Evolutionary conservation across 2,797 vertebrate genomes (phyloP).

Genomic region (Valencia hispanica): DNA sequence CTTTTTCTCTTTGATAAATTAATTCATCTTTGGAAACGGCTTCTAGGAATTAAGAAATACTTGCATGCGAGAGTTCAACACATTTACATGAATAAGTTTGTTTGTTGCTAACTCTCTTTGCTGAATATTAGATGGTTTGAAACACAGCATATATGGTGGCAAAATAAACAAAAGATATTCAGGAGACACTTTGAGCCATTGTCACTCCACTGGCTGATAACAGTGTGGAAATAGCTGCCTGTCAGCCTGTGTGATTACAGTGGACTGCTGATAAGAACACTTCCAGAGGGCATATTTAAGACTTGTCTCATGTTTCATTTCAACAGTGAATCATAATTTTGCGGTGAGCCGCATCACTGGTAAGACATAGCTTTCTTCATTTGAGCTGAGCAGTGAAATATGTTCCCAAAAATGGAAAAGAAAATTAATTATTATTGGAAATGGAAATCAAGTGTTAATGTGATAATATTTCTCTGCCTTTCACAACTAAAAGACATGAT

Average conservation of each 20-base stretch:
- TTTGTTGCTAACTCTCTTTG: conserved; percentile 17
- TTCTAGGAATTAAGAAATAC: background rate
- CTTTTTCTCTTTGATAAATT: background rate
- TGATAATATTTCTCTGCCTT: conserved; percentile 72
- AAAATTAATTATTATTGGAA: conserved; percentile 77
- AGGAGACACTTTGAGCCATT: conserved; percentile 45
- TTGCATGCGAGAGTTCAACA: background rate
- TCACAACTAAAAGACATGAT: conserved; percentile 61
- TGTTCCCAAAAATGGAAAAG: conserved; percentile 61
- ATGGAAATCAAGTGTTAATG: conserved; percentile 80
- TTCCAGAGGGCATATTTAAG: conserved; percentile 53
- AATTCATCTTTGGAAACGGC: background rate
- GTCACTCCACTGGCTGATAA: conserved; percentile 54
- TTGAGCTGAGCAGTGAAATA: conserved; percentile 67
- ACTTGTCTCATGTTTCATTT: conserved; percentile 57
- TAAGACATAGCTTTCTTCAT: conserved; percentile 50
- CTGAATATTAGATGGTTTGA: conserved; percentile 41
- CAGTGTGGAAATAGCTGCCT: conserved; percentile 56
- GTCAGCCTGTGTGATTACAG: conserved; percentile 59
- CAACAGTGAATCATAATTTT: conserved; percentile 64
- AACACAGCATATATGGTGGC: conserved; percentile 49
- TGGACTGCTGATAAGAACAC: conserved; percentile 37
- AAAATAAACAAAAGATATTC: conserved; percentile 58
- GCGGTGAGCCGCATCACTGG: conserved; percentile 38
- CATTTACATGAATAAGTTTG: conserved; percentile 28